These are phyloP conservation scores for Stegodyphus mimosarum DNA, from an alignment of 1,140 invertebrate genomes.

Conservation along the genomic window DNA sequence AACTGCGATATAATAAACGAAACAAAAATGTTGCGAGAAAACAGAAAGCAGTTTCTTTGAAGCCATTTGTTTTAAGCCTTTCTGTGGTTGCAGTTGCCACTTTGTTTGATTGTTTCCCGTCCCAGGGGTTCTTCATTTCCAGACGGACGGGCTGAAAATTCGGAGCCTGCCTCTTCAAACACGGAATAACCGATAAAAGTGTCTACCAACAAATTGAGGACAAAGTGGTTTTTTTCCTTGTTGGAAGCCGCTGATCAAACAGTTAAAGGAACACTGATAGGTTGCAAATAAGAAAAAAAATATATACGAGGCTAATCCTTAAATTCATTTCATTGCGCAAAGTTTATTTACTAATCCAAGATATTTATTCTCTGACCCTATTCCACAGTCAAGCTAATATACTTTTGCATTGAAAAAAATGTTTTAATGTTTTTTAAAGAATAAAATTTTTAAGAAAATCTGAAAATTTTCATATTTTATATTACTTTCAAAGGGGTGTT, in stretches of 20 bases:
- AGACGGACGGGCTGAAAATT: slow-evolving; percentile 33
- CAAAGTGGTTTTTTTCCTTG: slow-evolving; percentile 38
- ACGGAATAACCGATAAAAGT: slow-evolving; percentile 45
- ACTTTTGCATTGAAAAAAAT: no score
- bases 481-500: no score
- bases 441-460: no score
- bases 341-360: no score
- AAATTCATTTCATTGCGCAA: no score
- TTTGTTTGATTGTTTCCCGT: slow-evolving; percentile 52
- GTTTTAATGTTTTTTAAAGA: no score
- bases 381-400: no score
- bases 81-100: slow-evolving; percentile 45
- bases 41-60: slow-evolving; percentile 14
- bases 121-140: slow-evolving; percentile 37
- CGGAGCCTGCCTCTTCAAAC: slow-evolving; percentile 8
- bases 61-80: slow-evolving; percentile 53
- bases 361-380: no score
- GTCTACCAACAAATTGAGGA: slow-evolving; percentile 47
- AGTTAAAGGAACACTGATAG: not conserved
- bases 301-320: no score
- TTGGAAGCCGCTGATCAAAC: slow-evolving; percentile 3
- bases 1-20: not conserved
- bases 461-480: no score
- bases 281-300: no score
- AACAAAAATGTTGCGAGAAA: not conserved